phyloP scores from a whole-genome alignment of 2,888 invertebrate species.

The Hartigia nigra region DNA sequence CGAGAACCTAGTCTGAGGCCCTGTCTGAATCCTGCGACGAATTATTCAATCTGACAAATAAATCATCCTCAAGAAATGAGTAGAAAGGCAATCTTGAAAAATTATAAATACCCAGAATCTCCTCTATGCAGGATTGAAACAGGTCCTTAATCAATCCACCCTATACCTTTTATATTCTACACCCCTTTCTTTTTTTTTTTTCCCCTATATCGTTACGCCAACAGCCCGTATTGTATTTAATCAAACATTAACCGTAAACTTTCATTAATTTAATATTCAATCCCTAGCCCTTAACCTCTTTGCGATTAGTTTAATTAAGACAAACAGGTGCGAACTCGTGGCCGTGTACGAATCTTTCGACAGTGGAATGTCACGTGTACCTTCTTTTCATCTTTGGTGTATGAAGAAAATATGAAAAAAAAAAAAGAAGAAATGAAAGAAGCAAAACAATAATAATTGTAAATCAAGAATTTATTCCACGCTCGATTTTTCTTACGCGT shows the following conservation, averaged over 20 bases:
- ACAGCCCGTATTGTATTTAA: slow-evolving; percentile 40
- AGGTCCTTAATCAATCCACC: slow-evolving; percentile 43
- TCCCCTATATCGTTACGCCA: slow-evolving; percentile 11
- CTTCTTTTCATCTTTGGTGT: neutral
- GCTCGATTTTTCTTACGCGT: neutral
- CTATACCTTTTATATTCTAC: neutral
- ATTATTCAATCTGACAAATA: slow-evolving; percentile 21
- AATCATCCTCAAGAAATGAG: neutral
- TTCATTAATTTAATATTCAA: slow-evolving; percentile 47
- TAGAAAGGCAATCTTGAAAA: slow-evolving; percentile 6
- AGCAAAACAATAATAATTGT: neutral
- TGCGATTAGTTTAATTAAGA: slow-evolving; percentile 7
- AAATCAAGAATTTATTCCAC: neutral
- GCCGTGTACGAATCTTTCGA: slow-evolving; percentile 6
- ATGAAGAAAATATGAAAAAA: neutral
- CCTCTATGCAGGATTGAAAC: slow-evolving; percentile 24
- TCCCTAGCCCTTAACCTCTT: slow-evolving; percentile 14
- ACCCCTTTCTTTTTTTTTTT: slow-evolving; percentile 26
- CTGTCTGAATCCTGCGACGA: slow-evolving; percentile 46
- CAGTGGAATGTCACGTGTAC: slow-evolving; percentile 11
- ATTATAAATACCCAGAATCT: neutral
- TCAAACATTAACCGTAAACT: slow-evolving; percentile 33
- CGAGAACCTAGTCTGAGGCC: slow-evolving; percentile 55
- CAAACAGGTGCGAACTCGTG: neutral
- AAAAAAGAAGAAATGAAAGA: neutral